phyloP scores from a whole-genome alignment of 64 coral and sea anemone species.

The Dendronephthya gigantea region DNA sequence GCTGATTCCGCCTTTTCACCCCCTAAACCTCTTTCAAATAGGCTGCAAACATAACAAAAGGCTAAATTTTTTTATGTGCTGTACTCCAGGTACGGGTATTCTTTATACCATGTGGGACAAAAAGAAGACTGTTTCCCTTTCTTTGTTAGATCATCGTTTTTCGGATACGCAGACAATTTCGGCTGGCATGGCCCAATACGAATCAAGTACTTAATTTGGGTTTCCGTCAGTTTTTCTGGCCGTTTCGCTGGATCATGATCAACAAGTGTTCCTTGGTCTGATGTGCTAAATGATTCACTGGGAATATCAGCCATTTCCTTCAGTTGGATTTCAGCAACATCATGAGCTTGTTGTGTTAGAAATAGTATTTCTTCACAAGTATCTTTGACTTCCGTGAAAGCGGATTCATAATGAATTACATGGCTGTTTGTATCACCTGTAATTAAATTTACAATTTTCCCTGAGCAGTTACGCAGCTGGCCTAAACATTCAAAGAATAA shows the following conservation, averaged over 20 bases:
- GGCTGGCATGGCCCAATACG: conserved; percentile 1
- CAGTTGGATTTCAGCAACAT: neutral
- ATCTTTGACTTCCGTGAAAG: neutral
- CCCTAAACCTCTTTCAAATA: neutral
- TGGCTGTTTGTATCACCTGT: neutral
- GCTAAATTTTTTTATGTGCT: neutral
- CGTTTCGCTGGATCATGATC: neutral
- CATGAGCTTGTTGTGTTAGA: neutral
- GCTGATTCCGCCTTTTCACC: neutral
- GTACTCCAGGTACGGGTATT: neutral
- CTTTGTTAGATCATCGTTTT: neutral
- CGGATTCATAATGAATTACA: conserved; percentile 10
- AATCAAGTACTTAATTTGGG: neutral
- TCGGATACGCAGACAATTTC: neutral
- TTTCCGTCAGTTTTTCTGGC: neutral
- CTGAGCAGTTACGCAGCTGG: neutral
- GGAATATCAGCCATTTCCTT: neutral
- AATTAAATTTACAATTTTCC: neutral
- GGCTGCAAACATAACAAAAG: neutral
- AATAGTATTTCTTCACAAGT: neutral
- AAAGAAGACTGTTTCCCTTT: neutral
- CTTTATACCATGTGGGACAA: neutral
- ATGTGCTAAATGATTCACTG: neutral
- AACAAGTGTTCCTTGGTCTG: neutral
- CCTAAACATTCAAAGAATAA: neutral